Conservation (phyloP, 2,113 vertebrate genomes). For the Platanista minor region DNA sequence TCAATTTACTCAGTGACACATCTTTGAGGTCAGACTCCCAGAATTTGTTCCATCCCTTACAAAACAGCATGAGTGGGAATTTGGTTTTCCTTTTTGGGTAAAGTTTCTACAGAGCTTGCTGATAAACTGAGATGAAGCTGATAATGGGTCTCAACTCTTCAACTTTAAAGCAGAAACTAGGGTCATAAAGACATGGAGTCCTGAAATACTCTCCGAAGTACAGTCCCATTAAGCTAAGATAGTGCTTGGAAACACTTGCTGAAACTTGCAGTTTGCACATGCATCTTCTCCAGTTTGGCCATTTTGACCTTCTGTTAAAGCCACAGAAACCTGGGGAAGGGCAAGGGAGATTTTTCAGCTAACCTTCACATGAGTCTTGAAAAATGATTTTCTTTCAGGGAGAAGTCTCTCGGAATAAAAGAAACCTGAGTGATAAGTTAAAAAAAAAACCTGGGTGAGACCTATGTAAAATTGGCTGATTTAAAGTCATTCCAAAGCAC, state of each 20-base stretch:
- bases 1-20: constrained; percentile 23
- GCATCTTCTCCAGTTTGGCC: neutral
- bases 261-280: neutral
- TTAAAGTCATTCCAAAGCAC: neutral
- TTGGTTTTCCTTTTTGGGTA: constrained; percentile 67
- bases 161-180: constrained; percentile 24
- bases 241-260: neutral
- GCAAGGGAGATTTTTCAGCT: neutral
- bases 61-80: constrained; percentile 27
- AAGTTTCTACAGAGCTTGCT: constrained; percentile 41
- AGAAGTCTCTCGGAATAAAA: neutral
- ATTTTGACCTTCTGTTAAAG: neutral
- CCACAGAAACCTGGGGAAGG: neutral
- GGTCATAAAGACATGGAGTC: constrained; percentile 29
- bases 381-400: neutral
- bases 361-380: neutral
- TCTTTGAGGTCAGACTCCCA: constrained; percentile 50
- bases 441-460: neutral
- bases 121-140: constrained; percentile 61
- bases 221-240: neutral
- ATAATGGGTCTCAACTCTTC: constrained; percentile 56
- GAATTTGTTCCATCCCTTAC: constrained; percentile 8
- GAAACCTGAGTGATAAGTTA: neutral
- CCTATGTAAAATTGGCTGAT: neutral
- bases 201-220: neutral